Evolutionary conservation across 30 jellyfish, hydroid and myxozoan genomes (phyloP).

Genomic region (Aurelia aurita complex sp. Pacific): DNA sequence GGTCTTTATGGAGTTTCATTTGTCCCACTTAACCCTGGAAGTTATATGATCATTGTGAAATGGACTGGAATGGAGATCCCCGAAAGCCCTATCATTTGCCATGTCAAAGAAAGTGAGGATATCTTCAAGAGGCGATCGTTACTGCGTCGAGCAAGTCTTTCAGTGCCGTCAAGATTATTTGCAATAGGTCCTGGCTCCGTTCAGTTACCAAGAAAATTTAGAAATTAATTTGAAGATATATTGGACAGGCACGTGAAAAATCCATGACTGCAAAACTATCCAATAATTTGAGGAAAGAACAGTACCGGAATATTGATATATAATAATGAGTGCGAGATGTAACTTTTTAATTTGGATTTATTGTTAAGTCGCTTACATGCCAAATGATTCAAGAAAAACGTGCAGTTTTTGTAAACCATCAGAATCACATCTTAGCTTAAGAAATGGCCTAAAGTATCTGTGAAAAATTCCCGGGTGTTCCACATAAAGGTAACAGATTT

Average conservation of each 20-base stretch:
- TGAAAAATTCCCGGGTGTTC: no score
- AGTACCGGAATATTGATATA: background rate
- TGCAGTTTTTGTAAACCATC: no score
- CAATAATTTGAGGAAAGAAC: no score
- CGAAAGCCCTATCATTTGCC: constrained; percentile 56
- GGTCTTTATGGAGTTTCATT: constrained; percentile 67
- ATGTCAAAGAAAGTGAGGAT: constrained; percentile 35
- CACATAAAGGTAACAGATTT: no score
- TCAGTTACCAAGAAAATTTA: constrained; percentile 24
- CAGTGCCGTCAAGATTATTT: background rate
- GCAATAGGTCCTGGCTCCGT: background rate
- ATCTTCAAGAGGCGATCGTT: constrained; percentile 27
- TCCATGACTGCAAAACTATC: no score
- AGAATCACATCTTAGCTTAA: no score
- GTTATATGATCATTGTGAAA: constrained; percentile 59
- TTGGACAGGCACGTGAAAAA: no score
- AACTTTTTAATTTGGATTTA: background rate
- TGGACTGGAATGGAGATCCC: constrained; percentile 58
- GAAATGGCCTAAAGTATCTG: no score
- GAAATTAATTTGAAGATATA: no score
- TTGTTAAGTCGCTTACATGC: background rate
- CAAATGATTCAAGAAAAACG: no score
- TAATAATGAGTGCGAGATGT: background rate
- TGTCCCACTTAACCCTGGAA: constrained; percentile 57
- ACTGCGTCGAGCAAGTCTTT: constrained; percentile 38